Base-by-base conservation (phyloP, 2,888 invertebrate genomes). In the Apoda limacodes region DNA sequence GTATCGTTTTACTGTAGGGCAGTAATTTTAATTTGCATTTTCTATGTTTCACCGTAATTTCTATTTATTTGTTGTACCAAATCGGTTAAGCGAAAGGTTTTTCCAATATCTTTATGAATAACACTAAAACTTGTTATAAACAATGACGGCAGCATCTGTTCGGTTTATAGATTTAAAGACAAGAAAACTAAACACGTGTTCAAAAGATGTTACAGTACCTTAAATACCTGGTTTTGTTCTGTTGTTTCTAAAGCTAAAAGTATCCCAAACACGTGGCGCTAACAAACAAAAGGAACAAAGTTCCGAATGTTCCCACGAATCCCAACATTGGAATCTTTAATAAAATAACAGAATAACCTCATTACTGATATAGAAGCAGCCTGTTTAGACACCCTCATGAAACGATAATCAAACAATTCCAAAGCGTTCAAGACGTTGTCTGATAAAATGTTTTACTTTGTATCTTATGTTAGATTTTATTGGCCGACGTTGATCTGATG, bases 321-420 rank as follows among this genome's bases (percentile, higher is more conserved):
- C 71, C 65, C 63, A 61, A 53, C 53, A 48, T 53, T 52, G 53
- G 51, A 50, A 50, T 64, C 55, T 51, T 61, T 71, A 76, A 78
- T 78, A 75, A n/a, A 76, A 72, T 69, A 74, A 69, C 61, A 46
- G 65, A 71, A 62, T 61, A 57, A 55, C 43, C 49, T 34, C 58
- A 49, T 54, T 51, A 55, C 62, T 47, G 67, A 70, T 71, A 74
- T 72, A 59, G 67, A 62, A 69, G 75, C 61, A 66, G 60, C 65
- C 59, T 66, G 57, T 65, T 65, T 60, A 58, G 58, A 56, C 55
- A 66, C 66, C 70, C 69, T 64, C 63, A 64, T 78, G 76, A 76
- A 78, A 71, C 75, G 69, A 75, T 78, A 72, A 76, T 67, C 69
- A 66, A 74, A 70, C 68, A 62, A 69, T 63, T 61, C 65, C 59